Percentiles rank a stretch among this genome's conserved stretches.
phyloP scores from a whole-genome alignment of 2,888 invertebrate species.

The Agriopis marginaria region DNA sequence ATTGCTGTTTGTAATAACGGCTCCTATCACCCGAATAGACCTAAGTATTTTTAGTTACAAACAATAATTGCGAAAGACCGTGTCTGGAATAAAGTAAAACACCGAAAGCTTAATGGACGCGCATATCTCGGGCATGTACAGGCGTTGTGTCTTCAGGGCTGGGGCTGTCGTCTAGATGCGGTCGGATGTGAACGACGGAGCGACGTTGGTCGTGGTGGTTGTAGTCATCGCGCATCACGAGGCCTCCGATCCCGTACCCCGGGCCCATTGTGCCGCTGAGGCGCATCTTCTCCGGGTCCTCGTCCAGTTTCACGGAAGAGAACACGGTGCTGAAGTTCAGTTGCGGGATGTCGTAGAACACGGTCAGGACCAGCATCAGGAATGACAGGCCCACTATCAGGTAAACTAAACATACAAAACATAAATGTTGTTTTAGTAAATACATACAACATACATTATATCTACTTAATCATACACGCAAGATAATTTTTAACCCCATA shows the following conservation, averaged over 20 bases:
- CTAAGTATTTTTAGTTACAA: not conserved
- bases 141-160: slow-evolving; percentile 90
- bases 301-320: slow-evolving; percentile 87
- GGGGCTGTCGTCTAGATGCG: slow-evolving; percentile 89
- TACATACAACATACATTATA: not conserved
- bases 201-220: slow-evolving; percentile 84
- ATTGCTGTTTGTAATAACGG: no score
- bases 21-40: no score
- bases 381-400: slow-evolving; percentile 92
- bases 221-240: slow-evolving; percentile 80
- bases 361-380: slow-evolving; percentile 93
- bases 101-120: slow-evolving; percentile 76
- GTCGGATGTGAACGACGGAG: slow-evolving; percentile 88
- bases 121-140: slow-evolving; percentile 85
- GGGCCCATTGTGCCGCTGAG: slow-evolving; percentile 86
- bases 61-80: not conserved
- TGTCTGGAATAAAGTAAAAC: slow-evolving; percentile 2
- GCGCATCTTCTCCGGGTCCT: slow-evolving; percentile 89
- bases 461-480: no score
- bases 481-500: no score
- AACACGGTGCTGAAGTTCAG: slow-evolving; percentile 93
- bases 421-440: not conserved
- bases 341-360: slow-evolving; percentile 96
- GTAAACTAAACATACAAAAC: slow-evolving; percentile 87
- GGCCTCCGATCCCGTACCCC: slow-evolving; percentile 78